Evolutionary conservation across 2,888 invertebrate genomes (phyloP).

Genomic region (Pammene fasciana): DNA sequence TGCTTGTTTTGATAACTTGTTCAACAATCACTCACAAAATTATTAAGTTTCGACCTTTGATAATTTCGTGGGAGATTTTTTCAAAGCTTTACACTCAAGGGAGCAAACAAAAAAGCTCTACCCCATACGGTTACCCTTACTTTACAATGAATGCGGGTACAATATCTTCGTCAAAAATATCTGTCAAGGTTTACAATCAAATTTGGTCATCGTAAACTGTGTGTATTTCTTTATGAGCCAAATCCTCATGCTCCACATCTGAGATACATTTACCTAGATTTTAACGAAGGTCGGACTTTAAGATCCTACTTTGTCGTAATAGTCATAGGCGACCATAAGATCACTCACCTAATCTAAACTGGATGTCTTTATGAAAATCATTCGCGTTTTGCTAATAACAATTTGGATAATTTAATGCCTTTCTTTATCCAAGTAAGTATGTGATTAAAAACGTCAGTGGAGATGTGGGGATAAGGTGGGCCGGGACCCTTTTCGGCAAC

Average conservation of each 20-base stretch:
- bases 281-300: conserved; percentile 62
- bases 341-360: not conserved
- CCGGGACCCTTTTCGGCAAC: conserved; percentile 32
- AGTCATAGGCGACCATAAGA: conserved; percentile 45
- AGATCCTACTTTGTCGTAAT: conserved; percentile 58
- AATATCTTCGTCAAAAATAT: conserved; percentile 54
- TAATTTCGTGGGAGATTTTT: conserved; percentile 10
- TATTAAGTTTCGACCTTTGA: conserved; percentile 3
- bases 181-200: conserved; percentile 63
- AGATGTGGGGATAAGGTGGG: conserved; percentile 27
- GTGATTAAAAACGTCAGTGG: conserved; percentile 19
- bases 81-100: conserved; percentile 10
- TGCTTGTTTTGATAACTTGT: too few relatives aligned
- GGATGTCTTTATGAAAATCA: not conserved
- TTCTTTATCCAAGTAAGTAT: conserved; percentile 14
- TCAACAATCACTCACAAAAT: too few relatives aligned
- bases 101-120: conserved; percentile 17
- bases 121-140: conserved; percentile 21
- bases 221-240: conserved; percentile 60
- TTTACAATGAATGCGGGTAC: conserved; percentile 52
- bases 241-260: conserved; percentile 69
- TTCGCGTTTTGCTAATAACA: not conserved
- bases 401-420: not conserved
- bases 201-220: conserved; percentile 52
- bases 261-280: conserved; percentile 76